These are phyloP conservation scores for Phorcus lineatus DNA, from an alignment of 2,888 invertebrate species.

Conservation along the genomic window DNA sequence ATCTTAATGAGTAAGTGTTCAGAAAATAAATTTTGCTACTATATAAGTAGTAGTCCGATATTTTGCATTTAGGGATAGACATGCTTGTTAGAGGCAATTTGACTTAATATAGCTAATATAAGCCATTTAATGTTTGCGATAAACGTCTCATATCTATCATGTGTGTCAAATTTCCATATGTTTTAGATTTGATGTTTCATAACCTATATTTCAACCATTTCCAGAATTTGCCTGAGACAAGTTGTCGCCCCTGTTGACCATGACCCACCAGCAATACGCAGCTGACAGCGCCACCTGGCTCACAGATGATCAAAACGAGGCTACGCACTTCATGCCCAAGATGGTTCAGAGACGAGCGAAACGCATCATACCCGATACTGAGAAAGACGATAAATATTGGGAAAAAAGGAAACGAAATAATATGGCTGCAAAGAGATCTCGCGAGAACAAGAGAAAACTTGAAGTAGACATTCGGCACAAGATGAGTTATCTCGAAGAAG, in stretches of 20 bases:
- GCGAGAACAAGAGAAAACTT: conserved; percentile 57
- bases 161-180: too few relatives aligned
- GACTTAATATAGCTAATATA: too few relatives aligned
- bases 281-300: conserved; percentile 16
- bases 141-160: too few relatives aligned
- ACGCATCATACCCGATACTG: conserved; percentile 50
- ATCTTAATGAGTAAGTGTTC: too few relatives aligned
- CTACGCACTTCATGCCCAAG: conserved; percentile 36
- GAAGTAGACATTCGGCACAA: conserved; percentile 50
- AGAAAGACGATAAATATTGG: conserved; percentile 64
- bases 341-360: conserved; percentile 48
- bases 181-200: background rate
- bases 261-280: conserved; percentile 20
- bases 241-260: conserved; percentile 6
- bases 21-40: too few relatives aligned
- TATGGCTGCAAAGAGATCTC: conserved; percentile 61
- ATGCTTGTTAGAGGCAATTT: too few relatives aligned
- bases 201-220: background rate
- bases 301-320: background rate
- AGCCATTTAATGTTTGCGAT: too few relatives aligned
- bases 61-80: too few relatives aligned
- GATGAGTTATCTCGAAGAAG: conserved; percentile 54
- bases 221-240: background rate
- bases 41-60: too few relatives aligned
- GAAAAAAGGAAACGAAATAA: conserved; percentile 64